Conservation (phyloP, 2,113 vertebrate genomes). For the Pelobates fuscus region DNA sequence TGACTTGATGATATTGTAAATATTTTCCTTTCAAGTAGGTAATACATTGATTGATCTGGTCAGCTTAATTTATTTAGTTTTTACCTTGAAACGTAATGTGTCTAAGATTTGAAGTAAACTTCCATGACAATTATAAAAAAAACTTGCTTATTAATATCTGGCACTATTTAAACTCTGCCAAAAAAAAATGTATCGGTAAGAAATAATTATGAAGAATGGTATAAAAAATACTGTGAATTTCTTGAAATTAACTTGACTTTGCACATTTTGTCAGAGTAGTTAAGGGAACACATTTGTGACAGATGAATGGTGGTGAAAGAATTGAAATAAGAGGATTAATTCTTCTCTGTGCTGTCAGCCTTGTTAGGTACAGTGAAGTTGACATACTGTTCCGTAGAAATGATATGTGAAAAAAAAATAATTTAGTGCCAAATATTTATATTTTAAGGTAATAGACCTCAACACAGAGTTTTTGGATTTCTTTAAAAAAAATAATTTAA, state of each 20-base stretch:
- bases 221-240: background rate
- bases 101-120: background rate
- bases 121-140: background rate
- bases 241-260: slow-evolving; percentile 24
- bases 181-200: background rate
- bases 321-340: slow-evolving; percentile 40
- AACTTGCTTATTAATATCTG: background rate
- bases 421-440: background rate
- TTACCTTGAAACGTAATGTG: background rate
- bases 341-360: background rate
- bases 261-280: background rate
- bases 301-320: slow-evolving; percentile 4
- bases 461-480: background rate
- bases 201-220: too few relatives aligned
- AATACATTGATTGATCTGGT: too few relatives aligned
- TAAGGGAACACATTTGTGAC: background rate
- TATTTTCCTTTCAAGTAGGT: too few relatives aligned
- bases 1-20: too few relatives aligned
- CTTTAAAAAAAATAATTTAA: background rate
- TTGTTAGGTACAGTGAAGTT: slow-evolving; percentile 3
- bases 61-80: too few relatives aligned
- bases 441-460: background rate
- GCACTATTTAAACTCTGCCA: background rate
- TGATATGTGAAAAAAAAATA: background rate
- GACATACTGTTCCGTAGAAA: slow-evolving; percentile 13